Conservation (phyloP, 2,797 vertebrate genomes). For the Nyctibius grandis region DNA sequence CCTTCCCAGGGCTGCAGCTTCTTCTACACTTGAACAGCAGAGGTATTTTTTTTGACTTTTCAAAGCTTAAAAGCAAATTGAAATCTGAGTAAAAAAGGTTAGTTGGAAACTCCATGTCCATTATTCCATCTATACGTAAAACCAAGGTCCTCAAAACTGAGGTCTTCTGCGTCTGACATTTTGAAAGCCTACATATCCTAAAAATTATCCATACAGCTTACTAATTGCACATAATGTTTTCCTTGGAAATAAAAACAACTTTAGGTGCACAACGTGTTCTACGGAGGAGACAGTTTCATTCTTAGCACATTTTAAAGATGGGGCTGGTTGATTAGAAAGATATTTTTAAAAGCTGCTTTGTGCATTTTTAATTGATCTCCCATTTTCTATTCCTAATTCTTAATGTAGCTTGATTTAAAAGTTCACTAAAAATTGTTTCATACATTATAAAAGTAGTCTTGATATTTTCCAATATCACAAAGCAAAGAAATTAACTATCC, state of each 20-base stretch:
- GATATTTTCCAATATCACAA: background rate
- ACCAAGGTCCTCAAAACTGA: background rate
- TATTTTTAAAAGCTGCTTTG: conserved; percentile 52
- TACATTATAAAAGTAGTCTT: background rate
- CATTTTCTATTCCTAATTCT: background rate
- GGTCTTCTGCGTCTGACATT: background rate
- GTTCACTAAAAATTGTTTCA: background rate
- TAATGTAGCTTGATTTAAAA: background rate
- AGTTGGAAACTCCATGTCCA: background rate
- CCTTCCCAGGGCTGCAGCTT: background rate
- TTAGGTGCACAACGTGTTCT: conserved; percentile 4
- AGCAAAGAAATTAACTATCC: background rate
- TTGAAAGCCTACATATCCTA: background rate
- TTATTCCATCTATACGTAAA: background rate
- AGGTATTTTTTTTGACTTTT: background rate
- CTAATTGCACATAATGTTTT: background rate
- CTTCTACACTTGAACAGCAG: background rate
- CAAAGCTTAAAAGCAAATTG: background rate
- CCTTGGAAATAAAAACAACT: background rate
- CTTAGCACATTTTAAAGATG: conserved; percentile 39
- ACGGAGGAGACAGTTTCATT: background rate
- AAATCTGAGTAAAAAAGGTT: background rate
- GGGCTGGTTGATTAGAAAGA: conserved; percentile 28
- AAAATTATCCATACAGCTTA: background rate
- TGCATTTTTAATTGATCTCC: conserved; percentile 50